Base-by-base conservation (phyloP, 1,140 invertebrate genomes). In the Neelides sp. region DNA sequence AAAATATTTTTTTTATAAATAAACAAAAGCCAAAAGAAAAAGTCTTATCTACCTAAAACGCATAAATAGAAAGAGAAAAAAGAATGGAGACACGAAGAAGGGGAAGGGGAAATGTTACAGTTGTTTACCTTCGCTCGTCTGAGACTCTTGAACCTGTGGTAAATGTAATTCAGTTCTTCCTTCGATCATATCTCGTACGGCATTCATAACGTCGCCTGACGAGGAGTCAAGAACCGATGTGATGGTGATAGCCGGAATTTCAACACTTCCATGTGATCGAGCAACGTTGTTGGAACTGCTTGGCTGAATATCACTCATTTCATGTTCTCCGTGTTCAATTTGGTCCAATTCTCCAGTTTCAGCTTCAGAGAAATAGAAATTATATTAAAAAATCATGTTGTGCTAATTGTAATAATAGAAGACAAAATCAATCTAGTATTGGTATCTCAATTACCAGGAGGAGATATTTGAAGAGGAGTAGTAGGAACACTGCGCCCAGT, bases 401-500 rank as follows among this genome's bases (percentile, higher is more conserved):
- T n/a, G n/a, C n/a, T n/a, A n/a, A n/a, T n/a, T n/a, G n/a, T n/a
- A n/a, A n/a, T n/a, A n/a, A n/a, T n/a, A n/a, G n/a, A 30, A 44
- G 20, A 5, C 50, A 20, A 27, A 26, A 39, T 39, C 24, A 28
- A 36, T 17, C 15, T 7, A 42, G 12, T 17, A n/a, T 23, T 15
- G 13, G 12, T 30, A 3, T n/a, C 34, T 44, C 48, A 26, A 4
- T 40, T 52, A 59, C 53, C 71, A 48, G 75, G 77, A 15, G 78
- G 78, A 1, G 81, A 82, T 23, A 79, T 76, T 65, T 83, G 79
- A 28, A 80, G 69, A 12, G 83, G 80, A 2, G 79, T 83, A 10
- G 75, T 78, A 0, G 82, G 80, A 10, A 82, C 79, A 65, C 77
- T 81, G 37, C 79, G 66, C 10, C 78, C 78, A 27, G 75, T 77